Conservation (phyloP, 2,888 invertebrate genomes). For the Meliscaeva auricollis region DNA sequence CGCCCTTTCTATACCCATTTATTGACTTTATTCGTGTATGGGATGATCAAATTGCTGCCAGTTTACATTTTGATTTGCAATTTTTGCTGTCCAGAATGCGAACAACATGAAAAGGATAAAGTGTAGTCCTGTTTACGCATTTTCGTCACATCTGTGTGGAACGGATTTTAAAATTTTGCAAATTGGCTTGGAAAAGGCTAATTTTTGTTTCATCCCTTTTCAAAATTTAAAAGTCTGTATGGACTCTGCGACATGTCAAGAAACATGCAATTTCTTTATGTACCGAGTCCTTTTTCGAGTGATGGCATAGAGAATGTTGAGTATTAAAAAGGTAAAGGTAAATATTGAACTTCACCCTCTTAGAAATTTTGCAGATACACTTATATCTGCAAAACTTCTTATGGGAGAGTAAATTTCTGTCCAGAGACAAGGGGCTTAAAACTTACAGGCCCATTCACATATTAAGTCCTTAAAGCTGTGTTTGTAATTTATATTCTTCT, state of each 20-base stretch:
- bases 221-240: neutral
- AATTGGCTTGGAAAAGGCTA: conserved; percentile 53
- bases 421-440: neutral
- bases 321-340: conserved; percentile 14
- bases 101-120: neutral
- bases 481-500: conserved; percentile 30
- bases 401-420: neutral
- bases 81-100: conserved; percentile 27
- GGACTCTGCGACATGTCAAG: conserved; percentile 1
- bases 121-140: conserved; percentile 38
- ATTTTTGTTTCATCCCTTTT: conserved; percentile 30
- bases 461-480: neutral
- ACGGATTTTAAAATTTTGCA: conserved; percentile 72
- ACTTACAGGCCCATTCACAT: neutral
- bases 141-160: conserved; percentile 64
- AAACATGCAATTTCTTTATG: conserved; percentile 2
- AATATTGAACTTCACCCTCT: conserved; percentile 18
- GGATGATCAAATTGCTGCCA: conserved; percentile 38
- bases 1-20: neutral
- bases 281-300: neutral
- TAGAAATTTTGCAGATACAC: neutral
- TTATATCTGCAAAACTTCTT: neutral
- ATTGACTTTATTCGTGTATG: neutral
- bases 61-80: conserved; percentile 44
- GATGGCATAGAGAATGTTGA: neutral